Conservation (phyloP, 2,888 invertebrate species). For the Masnerella sp. region DNA sequence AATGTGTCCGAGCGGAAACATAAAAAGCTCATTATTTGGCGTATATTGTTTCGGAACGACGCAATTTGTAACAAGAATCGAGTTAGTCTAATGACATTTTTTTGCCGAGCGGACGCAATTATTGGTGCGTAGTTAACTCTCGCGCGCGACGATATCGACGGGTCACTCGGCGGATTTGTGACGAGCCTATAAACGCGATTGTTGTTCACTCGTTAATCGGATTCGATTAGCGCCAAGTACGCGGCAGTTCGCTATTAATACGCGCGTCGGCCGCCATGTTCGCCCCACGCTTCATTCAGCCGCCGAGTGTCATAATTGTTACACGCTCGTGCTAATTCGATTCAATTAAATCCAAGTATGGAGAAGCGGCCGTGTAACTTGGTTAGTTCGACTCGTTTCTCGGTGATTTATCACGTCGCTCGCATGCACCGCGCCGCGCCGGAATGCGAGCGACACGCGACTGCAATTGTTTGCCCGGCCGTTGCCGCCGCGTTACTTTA, state of each 20-base stretch:
- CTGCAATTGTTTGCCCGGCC: slow-evolving; percentile 45
- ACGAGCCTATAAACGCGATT: slow-evolving; percentile 48
- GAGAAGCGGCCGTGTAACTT: slow-evolving; percentile 39
- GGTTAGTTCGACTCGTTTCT: slow-evolving; percentile 53
- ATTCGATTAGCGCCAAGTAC: slow-evolving; percentile 60
- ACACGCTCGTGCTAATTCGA: slow-evolving; percentile 61
- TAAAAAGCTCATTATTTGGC: no score
- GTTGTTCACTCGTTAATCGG: slow-evolving; percentile 61
- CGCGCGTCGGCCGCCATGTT: slow-evolving; percentile 48
- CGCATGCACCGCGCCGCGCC: slow-evolving; percentile 13
- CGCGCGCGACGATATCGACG: slow-evolving; percentile 2
- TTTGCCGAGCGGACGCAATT: no score
- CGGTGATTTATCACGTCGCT: slow-evolving; percentile 50
- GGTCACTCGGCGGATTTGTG: slow-evolving; percentile 36
- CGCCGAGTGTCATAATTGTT: slow-evolving; percentile 61
- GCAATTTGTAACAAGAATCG: no score
- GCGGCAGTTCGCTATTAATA: slow-evolving; percentile 55
- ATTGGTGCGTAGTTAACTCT: no score
- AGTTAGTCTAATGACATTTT: no score
- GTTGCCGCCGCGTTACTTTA: slow-evolving; percentile 31
- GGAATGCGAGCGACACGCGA: slow-evolving; percentile 40
- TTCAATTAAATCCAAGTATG: slow-evolving; percentile 62
- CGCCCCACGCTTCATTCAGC: slow-evolving; percentile 52
- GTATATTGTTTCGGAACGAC: no score
- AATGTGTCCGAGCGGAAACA: no score